Evolutionary conservation across 2,888 invertebrate species (phyloP).

Genomic region (Troides oblongomaculatus): DNA sequence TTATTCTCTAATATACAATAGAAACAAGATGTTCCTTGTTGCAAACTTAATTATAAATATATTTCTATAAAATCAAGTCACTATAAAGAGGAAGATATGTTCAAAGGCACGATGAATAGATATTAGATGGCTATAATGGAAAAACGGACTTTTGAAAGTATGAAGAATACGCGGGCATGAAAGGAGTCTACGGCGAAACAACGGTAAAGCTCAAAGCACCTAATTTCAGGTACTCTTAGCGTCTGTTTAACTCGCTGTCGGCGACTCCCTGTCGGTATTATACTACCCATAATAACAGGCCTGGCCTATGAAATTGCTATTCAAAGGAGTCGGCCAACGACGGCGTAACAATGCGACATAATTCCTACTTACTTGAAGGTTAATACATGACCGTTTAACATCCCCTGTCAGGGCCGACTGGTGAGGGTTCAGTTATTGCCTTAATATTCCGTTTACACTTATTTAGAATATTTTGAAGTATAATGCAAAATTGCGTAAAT

Average conservation of each 20-base stretch:
- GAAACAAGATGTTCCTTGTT: too few species aligned
- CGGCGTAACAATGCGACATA: conserved; percentile 60
- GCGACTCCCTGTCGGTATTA: conserved; percentile 59
- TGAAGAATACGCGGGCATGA: conserved; percentile 28
- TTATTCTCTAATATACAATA: too few species aligned
- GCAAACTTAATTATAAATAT: too few species aligned
- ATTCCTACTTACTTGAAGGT: conserved; percentile 63
- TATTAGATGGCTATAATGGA: conserved; percentile 23
- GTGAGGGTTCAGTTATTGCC: conserved; percentile 1
- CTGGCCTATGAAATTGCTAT: conserved; percentile 65
- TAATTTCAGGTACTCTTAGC: conserved; percentile 54
- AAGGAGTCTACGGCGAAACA: conserved; percentile 29
- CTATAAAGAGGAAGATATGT: conserved; percentile 19
- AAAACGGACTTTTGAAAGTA: conserved; percentile 24
- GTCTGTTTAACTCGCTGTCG: conserved; percentile 56
- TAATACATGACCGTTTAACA: conserved; percentile 55
- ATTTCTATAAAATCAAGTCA: conserved; percentile 13
- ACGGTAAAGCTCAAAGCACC: conserved; percentile 42
- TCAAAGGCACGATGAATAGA: conserved; percentile 26
- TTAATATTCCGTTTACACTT: conserved; percentile 13
- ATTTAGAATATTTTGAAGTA: conserved; percentile 2
- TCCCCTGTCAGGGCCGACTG: conserved; percentile 47
- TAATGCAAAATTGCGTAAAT: background rate
- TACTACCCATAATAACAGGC: conserved; percentile 67
- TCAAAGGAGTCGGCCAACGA: conserved; percentile 57